Evolutionary conservation across 2,888 invertebrate genomes (phyloP).

Genomic region (Halocaridina rubra): DNA sequence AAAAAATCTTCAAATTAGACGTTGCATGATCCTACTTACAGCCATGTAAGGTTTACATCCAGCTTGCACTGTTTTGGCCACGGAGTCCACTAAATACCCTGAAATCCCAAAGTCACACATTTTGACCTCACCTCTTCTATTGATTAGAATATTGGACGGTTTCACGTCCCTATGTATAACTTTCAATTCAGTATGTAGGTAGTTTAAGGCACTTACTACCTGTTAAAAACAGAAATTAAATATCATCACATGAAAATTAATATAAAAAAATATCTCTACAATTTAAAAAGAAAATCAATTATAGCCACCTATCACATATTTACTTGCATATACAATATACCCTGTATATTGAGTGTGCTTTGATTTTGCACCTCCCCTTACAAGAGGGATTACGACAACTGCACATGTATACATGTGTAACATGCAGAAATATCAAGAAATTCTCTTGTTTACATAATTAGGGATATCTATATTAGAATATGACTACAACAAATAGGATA

Average conservation of each 20-base stretch:
- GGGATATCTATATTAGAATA: too few relatives aligned
- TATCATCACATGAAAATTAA: too few relatives aligned
- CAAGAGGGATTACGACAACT: too few relatives aligned
- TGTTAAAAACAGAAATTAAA: constrained; percentile 5
- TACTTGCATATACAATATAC: not conserved
- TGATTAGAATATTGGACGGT: constrained; percentile 96
- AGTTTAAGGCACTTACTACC: constrained; percentile 65
- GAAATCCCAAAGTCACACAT: constrained; percentile 99
- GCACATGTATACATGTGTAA: too few relatives aligned
- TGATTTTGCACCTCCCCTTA: too few relatives aligned
- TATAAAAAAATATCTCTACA: not conserved
- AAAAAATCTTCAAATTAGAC: too few relatives aligned
- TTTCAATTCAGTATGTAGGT: constrained; percentile 81
- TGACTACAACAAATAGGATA: too few relatives aligned
- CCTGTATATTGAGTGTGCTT: too few relatives aligned
- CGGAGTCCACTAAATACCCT: constrained; percentile 95
- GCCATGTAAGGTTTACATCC: constrained; percentile 99
- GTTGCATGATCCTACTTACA: constrained; percentile 75
- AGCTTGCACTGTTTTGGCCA: constrained; percentile 85
- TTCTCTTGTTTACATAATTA: too few relatives aligned
- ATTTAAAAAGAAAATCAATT: not conserved
- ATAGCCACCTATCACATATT: not conserved
- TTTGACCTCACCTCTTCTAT: constrained; percentile 92
- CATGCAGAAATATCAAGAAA: too few relatives aligned
- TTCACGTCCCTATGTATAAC: constrained; percentile 98